phyloP scores from a whole-genome alignment of 2,888 invertebrate species.

The Mesorhabditis spiculigera region DNA sequence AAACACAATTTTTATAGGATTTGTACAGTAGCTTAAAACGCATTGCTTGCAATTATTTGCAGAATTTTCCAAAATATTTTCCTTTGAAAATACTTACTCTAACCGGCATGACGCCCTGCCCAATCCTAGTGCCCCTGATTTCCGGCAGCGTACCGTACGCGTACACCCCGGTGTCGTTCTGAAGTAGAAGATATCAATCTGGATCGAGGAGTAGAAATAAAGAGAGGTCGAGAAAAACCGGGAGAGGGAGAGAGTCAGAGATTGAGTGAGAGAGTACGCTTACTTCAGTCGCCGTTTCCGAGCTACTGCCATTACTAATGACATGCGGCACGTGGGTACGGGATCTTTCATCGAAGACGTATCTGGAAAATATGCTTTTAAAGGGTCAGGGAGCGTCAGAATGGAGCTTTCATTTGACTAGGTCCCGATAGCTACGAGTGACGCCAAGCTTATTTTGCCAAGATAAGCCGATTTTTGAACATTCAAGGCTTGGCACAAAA shows the following conservation, averaged over 20 bases:
- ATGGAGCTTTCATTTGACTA: no score
- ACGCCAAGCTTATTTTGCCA: no score
- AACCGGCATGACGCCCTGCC: no score
- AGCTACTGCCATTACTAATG: not conserved
- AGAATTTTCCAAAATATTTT: rapidly evolving
- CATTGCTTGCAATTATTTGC: not conserved
- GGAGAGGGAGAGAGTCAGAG: no score
- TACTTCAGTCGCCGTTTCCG: not conserved
- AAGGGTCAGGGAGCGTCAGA: no score
- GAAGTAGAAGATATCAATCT: not conserved
- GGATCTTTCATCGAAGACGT: not conserved
- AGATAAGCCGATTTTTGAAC: no score
- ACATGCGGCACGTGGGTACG: not conserved
- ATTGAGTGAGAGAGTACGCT: not conserved
- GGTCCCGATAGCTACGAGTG: no score
- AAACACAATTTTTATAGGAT: not conserved
- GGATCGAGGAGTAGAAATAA: no score
- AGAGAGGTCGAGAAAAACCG: no score
- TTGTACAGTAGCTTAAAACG: not conserved
- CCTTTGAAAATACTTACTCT: no score
- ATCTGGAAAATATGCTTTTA: not conserved
- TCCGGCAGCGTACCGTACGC: not conserved
- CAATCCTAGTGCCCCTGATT: not conserved
- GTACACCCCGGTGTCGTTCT: not conserved
- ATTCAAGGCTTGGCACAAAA: no score